These are phyloP conservation scores for Chlorops oryzae DNA, from an alignment of 1,140 invertebrate genomes.

Conservation along the genomic window DNA sequence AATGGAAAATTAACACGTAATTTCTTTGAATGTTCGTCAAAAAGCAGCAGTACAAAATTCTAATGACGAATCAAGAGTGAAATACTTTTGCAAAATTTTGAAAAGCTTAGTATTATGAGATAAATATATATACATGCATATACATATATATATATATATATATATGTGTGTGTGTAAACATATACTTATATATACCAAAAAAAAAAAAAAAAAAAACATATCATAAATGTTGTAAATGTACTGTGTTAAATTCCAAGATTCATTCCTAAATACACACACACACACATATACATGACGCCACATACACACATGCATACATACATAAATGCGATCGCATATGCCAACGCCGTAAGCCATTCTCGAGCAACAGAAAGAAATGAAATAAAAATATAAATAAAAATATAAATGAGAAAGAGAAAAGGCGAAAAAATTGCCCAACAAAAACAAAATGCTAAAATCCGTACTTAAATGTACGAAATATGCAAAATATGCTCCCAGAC, in stretches of 20 bases:
- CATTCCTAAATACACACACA: not conserved
- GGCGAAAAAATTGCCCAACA: no score
- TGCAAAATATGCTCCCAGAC: no score
- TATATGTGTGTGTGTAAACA: constrained; percentile 12
- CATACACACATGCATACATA: not conserved
- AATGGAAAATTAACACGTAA: constrained; percentile 26
- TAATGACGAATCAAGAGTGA: constrained; percentile 6
- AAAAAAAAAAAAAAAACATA: constrained; percentile 34
- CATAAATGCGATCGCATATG: no score
- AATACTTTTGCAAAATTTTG: constrained; percentile 7
- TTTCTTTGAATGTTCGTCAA: constrained; percentile 21
- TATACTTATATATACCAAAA: constrained; percentile 7
- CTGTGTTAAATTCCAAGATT: constrained; percentile 23
- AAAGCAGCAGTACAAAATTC: constrained; percentile 11
- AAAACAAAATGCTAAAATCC: no score
- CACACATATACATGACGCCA: not conserved
- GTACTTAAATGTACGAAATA: no score
- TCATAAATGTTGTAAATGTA: constrained; percentile 49
- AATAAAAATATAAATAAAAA: not conserved
- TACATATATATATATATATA: constrained; percentile 18
- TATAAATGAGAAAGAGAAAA: not conserved
- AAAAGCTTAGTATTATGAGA: constrained; percentile 2
- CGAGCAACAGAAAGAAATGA: not conserved
- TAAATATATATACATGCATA: constrained; percentile 10
- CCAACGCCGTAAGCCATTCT: not conserved